phyloP scores from a whole-genome alignment of 2,797 vertebrate genomes.

The Botia kubotai region DNA sequence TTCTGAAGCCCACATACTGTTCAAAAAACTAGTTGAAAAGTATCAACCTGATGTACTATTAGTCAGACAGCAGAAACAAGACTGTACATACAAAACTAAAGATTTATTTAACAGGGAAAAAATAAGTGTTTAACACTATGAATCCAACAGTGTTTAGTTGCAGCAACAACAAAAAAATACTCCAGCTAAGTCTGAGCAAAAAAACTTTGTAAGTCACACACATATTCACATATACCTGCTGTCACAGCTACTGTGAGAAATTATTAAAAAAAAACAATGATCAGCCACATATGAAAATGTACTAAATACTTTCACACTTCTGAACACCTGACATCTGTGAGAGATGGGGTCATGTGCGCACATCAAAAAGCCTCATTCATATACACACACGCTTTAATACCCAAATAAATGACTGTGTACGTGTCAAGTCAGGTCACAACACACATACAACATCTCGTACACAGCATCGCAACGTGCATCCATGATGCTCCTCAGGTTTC shows the following conservation, averaged over 20 bases:
- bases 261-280: neutral
- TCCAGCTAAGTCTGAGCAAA: neutral
- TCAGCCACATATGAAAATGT: neutral
- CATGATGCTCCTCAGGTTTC: constrained; percentile 79
- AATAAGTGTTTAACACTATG: neutral
- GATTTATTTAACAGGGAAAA: neutral
- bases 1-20: neutral
- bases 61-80: neutral
- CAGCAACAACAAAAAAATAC: no score
- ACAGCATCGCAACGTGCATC: neutral
- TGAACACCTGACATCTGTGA: neutral
- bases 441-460: neutral
- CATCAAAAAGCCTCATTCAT: neutral
- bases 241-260: neutral
- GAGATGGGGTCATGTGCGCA: neutral
- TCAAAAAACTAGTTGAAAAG: neutral
- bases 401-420: neutral
- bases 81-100: neutral
- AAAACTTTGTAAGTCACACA: neutral
- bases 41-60: neutral
- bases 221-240: neutral
- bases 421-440: neutral
- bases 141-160: neutral
- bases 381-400: neutral
- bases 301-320: neutral